phyloP scores from a whole-genome alignment of 2,888 invertebrate genomes.

The Ischnura elegans region DNA sequence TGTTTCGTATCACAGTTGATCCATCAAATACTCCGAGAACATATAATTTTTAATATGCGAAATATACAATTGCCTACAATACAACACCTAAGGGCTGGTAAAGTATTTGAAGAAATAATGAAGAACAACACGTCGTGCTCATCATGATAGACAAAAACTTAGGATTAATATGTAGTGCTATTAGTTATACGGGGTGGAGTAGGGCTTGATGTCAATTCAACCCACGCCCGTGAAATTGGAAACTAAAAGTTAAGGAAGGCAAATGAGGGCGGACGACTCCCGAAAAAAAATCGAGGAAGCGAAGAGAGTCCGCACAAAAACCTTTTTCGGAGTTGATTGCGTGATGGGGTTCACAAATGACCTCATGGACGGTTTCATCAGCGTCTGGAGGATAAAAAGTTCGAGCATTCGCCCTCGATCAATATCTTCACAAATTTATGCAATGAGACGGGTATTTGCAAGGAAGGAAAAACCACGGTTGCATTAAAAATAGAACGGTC shows the following conservation, averaged over 20 bases:
- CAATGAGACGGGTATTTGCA: too few species aligned
- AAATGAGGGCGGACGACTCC: not conserved
- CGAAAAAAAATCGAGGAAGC: not conserved
- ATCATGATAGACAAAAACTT: too few species aligned
- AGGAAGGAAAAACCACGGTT: too few species aligned
- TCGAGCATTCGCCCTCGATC: not conserved
- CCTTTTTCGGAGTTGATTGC: slow-evolving; percentile 40
- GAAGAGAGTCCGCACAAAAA: too few species aligned
- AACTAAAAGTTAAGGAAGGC: slow-evolving; percentile 23
- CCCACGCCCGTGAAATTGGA: not conserved
- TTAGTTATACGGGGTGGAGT: not conserved
- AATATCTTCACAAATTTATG: not conserved
- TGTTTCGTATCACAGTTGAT: too few species aligned
- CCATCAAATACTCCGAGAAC: too few species aligned
- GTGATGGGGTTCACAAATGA: not conserved
- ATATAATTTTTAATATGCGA: too few species aligned
- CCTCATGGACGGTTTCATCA: not conserved
- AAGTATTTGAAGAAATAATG: too few species aligned
- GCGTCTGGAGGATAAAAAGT: not conserved
- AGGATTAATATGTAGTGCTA: not conserved
- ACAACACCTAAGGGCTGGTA: too few species aligned
- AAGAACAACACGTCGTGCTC: too few species aligned
- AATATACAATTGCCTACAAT: too few species aligned
- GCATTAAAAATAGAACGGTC: too few species aligned
- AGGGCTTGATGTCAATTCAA: not conserved